These are phyloP conservation scores for Paralvinella palmiformis DNA, from an alignment of 1,140 invertebrate genomes.

Conservation along the genomic window DNA sequence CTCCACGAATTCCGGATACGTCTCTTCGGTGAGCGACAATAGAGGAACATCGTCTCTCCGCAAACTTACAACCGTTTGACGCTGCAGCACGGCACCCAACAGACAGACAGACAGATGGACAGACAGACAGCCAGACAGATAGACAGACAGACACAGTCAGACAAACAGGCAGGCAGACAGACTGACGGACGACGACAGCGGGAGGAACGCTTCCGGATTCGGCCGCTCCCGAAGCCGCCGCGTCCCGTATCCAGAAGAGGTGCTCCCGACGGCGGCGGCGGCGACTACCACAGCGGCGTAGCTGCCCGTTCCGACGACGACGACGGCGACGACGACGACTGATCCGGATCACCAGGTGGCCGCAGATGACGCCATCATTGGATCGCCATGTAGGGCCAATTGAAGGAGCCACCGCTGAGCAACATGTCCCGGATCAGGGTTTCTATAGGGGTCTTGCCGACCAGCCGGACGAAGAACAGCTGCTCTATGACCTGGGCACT, in stretches of 20 bases:
- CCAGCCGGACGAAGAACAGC: constrained; percentile 91
- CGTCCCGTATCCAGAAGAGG: not conserved
- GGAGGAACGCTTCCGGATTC: not conserved
- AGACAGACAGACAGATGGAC: too few relatives aligned
- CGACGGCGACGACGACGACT: not conserved
- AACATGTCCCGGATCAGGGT: constrained; percentile 96
- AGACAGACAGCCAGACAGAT: too few relatives aligned
- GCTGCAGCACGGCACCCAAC: too few relatives aligned
- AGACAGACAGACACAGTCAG: too few relatives aligned
- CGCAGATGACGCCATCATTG: constrained; percentile 2
- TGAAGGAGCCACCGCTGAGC: constrained; percentile 80
- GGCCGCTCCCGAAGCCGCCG: not conserved
- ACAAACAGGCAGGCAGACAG: too few relatives aligned
- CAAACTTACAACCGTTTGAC: too few relatives aligned
- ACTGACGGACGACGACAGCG: not conserved
- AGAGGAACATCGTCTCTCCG: too few relatives aligned
- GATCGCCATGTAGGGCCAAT: constrained; percentile 82
- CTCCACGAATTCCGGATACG: too few relatives aligned
- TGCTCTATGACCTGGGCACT: constrained; percentile 93
- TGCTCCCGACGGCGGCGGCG: not conserved
- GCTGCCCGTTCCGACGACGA: too few relatives aligned
- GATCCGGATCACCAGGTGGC: not conserved
- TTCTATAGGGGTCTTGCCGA: constrained; percentile 94
- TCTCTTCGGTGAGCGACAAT: too few relatives aligned
- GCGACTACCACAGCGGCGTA: too few relatives aligned